Conservation (phyloP, 2,113 vertebrate species). For the Picathartes gymnocephalus region DNA sequence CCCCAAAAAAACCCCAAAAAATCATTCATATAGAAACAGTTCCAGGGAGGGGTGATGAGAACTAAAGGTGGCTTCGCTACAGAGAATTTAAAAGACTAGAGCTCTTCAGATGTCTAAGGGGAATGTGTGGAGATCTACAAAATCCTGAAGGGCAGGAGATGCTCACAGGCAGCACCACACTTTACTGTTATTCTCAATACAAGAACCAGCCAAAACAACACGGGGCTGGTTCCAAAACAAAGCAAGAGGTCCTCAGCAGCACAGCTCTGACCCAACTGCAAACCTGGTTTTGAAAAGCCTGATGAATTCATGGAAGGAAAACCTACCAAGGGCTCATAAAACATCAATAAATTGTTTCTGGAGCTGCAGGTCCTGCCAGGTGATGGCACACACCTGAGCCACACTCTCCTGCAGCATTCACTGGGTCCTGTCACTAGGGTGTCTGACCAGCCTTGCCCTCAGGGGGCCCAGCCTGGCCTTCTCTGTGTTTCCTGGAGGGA, state of each 20-base stretch:
- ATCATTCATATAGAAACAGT: no score
- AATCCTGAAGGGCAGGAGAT: not conserved
- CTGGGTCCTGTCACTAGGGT: fast-evolving
- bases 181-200: not conserved
- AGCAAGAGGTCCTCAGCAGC: not conserved
- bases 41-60: not conserved
- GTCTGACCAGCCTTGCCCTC: not conserved
- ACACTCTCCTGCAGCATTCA: not conserved
- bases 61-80: not conserved
- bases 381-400: not conserved
- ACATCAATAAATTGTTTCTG: not conserved
- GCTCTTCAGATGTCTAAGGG: not conserved
- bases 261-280: not conserved
- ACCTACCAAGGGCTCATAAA: not conserved
- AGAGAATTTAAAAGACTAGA: not conserved
- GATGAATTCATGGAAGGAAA: not conserved
- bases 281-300: not conserved
- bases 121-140: not conserved
- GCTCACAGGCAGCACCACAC: not conserved
- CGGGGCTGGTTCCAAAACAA: not conserved
- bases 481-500: not conserved
- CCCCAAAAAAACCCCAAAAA: not conserved
- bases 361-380: not conserved
- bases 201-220: not conserved
- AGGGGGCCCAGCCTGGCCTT: not conserved